phyloP scores from a whole-genome alignment of 2,113 vertebrate species.

The Lipotes vexillifer region DNA sequence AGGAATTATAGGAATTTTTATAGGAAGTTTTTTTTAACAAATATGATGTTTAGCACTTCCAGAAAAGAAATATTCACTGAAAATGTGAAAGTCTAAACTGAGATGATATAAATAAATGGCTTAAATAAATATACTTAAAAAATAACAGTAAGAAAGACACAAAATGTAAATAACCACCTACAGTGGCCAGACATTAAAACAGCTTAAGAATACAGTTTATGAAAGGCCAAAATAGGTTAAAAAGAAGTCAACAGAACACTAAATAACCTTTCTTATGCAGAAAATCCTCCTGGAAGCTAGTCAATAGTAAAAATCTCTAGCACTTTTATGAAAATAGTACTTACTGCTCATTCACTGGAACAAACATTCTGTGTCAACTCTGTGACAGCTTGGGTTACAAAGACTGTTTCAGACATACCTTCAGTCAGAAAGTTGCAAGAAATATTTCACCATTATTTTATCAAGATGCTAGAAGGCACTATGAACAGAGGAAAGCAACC shows the following conservation, averaged over 20 bases:
- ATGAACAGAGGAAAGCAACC: neutral
- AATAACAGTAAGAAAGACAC: neutral
- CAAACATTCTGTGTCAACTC: neutral
- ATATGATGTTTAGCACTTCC: neutral
- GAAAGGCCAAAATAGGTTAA: neutral
- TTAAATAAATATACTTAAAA: conserved; percentile 15
- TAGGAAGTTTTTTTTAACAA: neutral
- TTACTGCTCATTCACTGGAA: conserved; percentile 14
- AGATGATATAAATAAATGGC: conserved; percentile 14
- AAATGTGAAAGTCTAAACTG: conserved; percentile 2
- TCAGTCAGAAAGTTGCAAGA: neutral
- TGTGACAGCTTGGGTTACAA: neutral
- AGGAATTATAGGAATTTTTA: too few species aligned
- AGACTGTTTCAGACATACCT: neutral
- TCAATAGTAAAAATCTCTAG: neutral
- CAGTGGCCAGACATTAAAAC: neutral
- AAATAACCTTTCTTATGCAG: neutral
- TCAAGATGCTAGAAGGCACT: neutral
- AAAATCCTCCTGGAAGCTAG: neutral
- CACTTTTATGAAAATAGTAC: conserved; percentile 28
- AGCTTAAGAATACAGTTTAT: neutral
- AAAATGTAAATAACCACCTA: neutral
- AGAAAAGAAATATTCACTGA: conserved; percentile 35
- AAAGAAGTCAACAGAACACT: neutral
- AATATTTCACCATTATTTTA: neutral